Percentiles rank a stretch among this genome's conserved stretches.
Evolutionary conservation across 2,888 invertebrate species (phyloP).

Genomic region (Apotomis capreana): DNA sequence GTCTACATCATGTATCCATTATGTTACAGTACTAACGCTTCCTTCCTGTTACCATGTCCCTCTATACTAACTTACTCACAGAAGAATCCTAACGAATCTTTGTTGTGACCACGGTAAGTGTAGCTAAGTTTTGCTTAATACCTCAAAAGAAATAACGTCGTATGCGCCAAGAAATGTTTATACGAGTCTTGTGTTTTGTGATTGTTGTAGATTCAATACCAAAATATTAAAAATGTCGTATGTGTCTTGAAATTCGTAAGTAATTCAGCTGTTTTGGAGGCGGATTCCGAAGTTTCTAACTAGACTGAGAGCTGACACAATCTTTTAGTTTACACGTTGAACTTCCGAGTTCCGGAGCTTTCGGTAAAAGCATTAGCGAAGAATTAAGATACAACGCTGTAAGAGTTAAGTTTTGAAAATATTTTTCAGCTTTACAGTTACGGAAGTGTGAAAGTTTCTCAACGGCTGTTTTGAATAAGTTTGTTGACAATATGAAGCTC

Average conservation of each 20-base stretch:
- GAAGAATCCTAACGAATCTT: background rate
- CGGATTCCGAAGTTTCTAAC: too few species aligned
- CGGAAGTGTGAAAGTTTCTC: background rate
- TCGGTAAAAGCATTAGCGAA: slow-evolving; percentile 32
- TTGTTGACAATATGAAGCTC: too few species aligned
- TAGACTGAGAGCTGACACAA: slow-evolving; percentile 23
- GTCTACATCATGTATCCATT: background rate
- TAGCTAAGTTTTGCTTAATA: background rate
- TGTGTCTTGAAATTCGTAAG: too few species aligned
- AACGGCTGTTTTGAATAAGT: background rate
- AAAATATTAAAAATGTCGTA: too few species aligned
- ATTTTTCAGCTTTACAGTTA: slow-evolving; percentile 15
- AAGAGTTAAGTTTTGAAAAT: slow-evolving; percentile 16
- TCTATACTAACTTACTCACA: background rate
- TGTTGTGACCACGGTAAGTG: background rate
- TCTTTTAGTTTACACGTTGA: slow-evolving; percentile 32
- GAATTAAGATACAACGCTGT: slow-evolving; percentile 23
- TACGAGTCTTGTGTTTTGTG: background rate
- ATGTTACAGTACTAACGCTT: background rate
- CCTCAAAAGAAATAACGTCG: background rate
- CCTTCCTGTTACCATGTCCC: background rate
- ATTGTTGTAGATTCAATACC: background rate
- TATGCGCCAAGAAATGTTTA: background rate
- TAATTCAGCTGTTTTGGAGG: too few species aligned
- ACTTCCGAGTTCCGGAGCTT: slow-evolving; percentile 23